A percentile compares a stretch with the other conserved stretches of the same genome.
Conservation (phyloP, 2,888 invertebrate genomes). For the Myathropa florea region DNA sequence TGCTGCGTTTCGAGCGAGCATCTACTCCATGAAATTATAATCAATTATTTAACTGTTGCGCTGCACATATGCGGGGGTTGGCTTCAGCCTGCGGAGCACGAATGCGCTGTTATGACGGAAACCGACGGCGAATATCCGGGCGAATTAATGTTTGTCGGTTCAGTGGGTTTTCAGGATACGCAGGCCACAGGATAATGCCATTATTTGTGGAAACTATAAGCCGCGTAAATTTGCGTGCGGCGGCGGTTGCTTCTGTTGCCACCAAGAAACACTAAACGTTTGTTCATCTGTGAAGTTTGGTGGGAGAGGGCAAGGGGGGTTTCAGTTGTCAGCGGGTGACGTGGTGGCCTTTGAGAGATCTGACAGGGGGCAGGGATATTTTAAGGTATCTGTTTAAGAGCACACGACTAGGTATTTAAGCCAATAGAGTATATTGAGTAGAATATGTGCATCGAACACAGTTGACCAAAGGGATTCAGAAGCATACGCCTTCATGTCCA, state of each 20-base stretch:
- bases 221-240: conserved; percentile 37
- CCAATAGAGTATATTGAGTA: no score
- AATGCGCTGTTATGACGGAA: conserved; percentile 35
- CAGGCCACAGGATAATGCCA: conserved; percentile 33
- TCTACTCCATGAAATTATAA: conserved; percentile 60
- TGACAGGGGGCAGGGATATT: no score
- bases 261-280: no score
- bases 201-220: conserved; percentile 27
- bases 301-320: no score
- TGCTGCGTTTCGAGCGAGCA: background rate
- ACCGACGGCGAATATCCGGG: conserved; percentile 47
- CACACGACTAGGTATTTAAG: no score
- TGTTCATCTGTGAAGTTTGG: no score
- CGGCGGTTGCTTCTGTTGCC: background rate
- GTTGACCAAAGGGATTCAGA: no score
- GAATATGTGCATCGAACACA: no score
- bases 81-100: conserved; percentile 1
- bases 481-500: no score
- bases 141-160: conserved; percentile 40
- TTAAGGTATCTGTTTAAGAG: no score
- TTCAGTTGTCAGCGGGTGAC: no score
- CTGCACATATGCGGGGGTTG: background rate
- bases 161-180: conserved; percentile 32
- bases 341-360: no score
- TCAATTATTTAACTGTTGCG: conserved; percentile 69